Evolutionary conservation across 2,113 vertebrate species (phyloP).

Genomic region (Stegastes partitus): DNA sequence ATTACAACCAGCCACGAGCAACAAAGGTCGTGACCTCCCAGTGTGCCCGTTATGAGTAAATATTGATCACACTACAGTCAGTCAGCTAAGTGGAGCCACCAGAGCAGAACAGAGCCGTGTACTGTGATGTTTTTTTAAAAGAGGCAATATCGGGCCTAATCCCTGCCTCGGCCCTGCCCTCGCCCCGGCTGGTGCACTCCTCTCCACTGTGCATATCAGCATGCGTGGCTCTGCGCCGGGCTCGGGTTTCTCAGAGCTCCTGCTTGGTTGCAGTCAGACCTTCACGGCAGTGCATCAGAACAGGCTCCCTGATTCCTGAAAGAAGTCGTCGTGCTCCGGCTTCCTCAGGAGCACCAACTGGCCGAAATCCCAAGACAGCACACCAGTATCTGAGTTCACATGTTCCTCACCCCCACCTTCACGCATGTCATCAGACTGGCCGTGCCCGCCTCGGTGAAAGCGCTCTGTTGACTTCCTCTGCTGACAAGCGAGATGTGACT

Average conservation of each 20-base stretch:
- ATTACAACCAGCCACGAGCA: conserved; percentile 71
- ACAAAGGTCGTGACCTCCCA: conserved; percentile 77
- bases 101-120: conserved; percentile 65
- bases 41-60: conserved; percentile 75
- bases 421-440: conserved; percentile 78
- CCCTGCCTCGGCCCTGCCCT: conserved; percentile 56
- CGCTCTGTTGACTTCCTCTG: conserved; percentile 83
- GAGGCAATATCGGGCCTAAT: conserved; percentile 72
- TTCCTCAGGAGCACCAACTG: conserved; percentile 35
- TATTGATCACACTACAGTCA: conserved; percentile 77
- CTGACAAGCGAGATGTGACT: conserved; percentile 79
- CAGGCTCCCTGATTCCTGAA: conserved; percentile 47
- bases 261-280: conserved; percentile 47
- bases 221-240: conserved; percentile 54
- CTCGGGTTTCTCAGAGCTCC: conserved; percentile 70
- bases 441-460: conserved; percentile 58
- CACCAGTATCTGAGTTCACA: conserved; percentile 60
- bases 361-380: conserved; percentile 36
- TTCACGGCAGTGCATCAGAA: conserved; percentile 32
- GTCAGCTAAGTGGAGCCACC: conserved; percentile 73
- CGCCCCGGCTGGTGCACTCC: conserved; percentile 45
- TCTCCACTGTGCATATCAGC: conserved; percentile 74
- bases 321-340: conserved; percentile 38
- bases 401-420: conserved; percentile 56
- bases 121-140: conserved; percentile 63